Conservation (phyloP, 1,140 invertebrate genomes). For the Probaryconus sp. region DNA sequence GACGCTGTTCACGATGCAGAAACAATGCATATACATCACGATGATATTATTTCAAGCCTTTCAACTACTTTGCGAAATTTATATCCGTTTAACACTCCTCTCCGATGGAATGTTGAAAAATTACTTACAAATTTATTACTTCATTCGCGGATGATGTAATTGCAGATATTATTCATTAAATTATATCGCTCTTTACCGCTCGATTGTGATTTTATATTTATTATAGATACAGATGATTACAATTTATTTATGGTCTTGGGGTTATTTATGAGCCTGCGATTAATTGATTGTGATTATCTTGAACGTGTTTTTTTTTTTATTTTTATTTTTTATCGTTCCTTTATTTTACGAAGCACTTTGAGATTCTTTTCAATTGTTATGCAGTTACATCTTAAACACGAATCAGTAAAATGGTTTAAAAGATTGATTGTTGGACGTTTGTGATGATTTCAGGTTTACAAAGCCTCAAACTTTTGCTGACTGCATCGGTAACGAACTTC, state of each 20-base stretch:
- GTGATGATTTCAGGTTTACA: slow-evolving; percentile 88
- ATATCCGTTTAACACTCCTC: slow-evolving; percentile 5
- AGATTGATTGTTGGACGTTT: too few relatives aligned
- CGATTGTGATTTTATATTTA: too few relatives aligned
- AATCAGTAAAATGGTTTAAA: too few relatives aligned
- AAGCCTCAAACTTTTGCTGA: slow-evolving; percentile 98
- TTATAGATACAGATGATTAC: too few relatives aligned
- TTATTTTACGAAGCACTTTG: not conserved
- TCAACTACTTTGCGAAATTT: slow-evolving; percentile 23
- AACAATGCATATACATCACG: slow-evolving; percentile 5
- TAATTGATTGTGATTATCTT: too few relatives aligned
- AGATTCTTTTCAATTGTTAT: not conserved
- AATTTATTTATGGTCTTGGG: too few relatives aligned
- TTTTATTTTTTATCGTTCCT: not conserved
- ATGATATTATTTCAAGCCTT: slow-evolving; percentile 4
- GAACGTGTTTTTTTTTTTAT: slow-evolving; percentile 5
- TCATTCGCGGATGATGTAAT: slow-evolving; percentile 26
- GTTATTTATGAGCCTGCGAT: too few relatives aligned
- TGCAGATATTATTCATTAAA: not conserved
- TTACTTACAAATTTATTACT: slow-evolving; percentile 19
- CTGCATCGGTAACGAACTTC: slow-evolving; percentile 97
- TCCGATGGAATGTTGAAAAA: slow-evolving; percentile 29
- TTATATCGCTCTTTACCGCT: not conserved
- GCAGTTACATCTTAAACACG: too few relatives aligned
- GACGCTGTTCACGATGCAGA: not conserved